Base-by-base conservation (phyloP, 2,113 vertebrate genomes). In the Sclerurus mexicanus region DNA sequence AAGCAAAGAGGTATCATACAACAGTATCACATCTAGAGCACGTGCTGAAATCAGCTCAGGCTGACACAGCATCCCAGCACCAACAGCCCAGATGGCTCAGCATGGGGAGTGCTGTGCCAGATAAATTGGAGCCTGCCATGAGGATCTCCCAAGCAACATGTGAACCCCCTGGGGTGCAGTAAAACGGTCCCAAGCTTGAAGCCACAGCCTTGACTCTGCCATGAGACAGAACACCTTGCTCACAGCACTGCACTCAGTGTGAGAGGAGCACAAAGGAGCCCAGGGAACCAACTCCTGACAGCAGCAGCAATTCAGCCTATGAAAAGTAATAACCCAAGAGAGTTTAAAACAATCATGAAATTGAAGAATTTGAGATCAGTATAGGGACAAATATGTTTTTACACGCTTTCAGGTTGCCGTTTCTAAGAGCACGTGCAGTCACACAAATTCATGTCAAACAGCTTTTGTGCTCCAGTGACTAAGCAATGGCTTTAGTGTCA, bases 51-150 rank as follows among this genome's bases (percentile, higher is more conserved):
- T 22, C 24, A 40, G n/a, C 21, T 20, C 5, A 1, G 7, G 33
- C 49, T 52, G 63, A 39, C 37, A 50, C 35, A 31, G 63, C 84
- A n/a, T 12, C 77, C 44, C 28, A 8, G 37, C 9, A 22, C 49
- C 2, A 1, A 42, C 2, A 55, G 40, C 18, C n/a, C 47, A 55
- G 30, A 18, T 0, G 1, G 42, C 30, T 46, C 5, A 3, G 27
- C 52, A 35, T 0, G 15, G 52, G 25, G 5, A 25, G 7, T 2
- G 0, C 1, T 7, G 42, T 31, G 50, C 56, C 42, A 19, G 35
- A 14, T 14, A 18, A 39, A 7, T 22, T 5, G 9, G 24, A 59
- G 47, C 22, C 39, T 42, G 55, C 35, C 46, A 4, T 0, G 5
- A 33, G 30, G 15, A 35, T 22, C 30, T 42, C 40, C 59, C 47